Evolutionary conservation across 2,888 invertebrate genomes (phyloP).

Genomic region (Ormia ochracea): DNA sequence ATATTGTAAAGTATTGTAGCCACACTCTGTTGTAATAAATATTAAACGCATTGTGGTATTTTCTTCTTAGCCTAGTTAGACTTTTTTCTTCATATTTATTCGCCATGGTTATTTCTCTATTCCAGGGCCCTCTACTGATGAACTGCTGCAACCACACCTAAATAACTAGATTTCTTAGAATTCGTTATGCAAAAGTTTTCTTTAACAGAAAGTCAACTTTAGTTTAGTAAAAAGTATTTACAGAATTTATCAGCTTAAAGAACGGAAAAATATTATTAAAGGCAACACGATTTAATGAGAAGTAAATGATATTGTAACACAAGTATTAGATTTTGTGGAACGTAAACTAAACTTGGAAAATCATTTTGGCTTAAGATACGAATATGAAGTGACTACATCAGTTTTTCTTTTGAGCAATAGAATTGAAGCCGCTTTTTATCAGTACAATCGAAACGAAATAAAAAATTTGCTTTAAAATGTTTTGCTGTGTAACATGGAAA

Average conservation of each 20-base stretch:
- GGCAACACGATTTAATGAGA: not conserved
- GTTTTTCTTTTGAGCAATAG: too few relatives aligned
- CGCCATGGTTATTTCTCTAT: not conserved
- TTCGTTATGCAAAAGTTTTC: slow-evolving; percentile 4
- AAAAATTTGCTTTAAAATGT: too few relatives aligned
- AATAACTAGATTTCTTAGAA: slow-evolving; percentile 28
- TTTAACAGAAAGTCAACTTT: not conserved
- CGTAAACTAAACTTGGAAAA: not conserved
- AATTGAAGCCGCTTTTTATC: too few relatives aligned
- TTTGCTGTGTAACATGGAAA: too few relatives aligned
- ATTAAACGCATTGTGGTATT: slow-evolving; percentile 26
- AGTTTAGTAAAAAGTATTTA: not conserved
- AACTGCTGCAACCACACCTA: not conserved
- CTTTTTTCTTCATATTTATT: not conserved
- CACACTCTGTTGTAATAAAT: slow-evolving; percentile 43
- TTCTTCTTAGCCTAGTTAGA: slow-evolving; percentile 2
- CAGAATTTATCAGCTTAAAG: not conserved
- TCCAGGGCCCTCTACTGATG: not conserved
- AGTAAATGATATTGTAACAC: not conserved
- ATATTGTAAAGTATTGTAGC: slow-evolving; percentile 29
- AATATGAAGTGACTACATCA: not conserved
- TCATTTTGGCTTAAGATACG: not conserved
- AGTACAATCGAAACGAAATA: too few relatives aligned
- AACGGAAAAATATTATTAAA: not conserved
- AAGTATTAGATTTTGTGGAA: not conserved